Evolutionary conservation across 2,797 vertebrate species (phyloP), one percentile per base, ranked within the genome.

Genomic region (Pangasius sanitwongsei): DNA sequence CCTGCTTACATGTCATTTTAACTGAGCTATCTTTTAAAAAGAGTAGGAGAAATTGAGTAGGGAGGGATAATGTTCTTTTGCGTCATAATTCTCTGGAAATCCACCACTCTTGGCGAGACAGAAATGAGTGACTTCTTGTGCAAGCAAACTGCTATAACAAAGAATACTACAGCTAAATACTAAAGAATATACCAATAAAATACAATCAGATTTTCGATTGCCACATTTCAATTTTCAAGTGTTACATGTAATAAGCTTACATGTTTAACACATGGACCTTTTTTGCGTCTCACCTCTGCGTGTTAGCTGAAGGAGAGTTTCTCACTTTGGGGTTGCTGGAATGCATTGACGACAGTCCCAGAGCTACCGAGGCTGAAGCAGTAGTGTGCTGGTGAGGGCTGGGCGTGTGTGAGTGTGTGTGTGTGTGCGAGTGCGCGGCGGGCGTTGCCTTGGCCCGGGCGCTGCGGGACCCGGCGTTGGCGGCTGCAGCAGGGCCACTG

Each of bases 271-370:
- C 0, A 8, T n/a, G 74, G n/a, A 50, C 87, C 96, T 97, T 83
- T 63, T 83, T 63, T 63, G 37, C 5, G 15, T 48, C 86, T 87
- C 96, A 99, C 98, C 98, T 99, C 96, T 99, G 98, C 93, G 98
- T 97, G 97, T 98, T 99, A 97, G 98, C 97, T 97, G 98, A 98
- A 28, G 98, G 97, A 96, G 98, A 99, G 97, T 97, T 99, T 96
- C 98, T 99, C 96, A 99, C 96, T 97, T 99, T 97, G 96, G 92
- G 90, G 86, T 92, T 92, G 92, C 97, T 99, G 98, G 98, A 97
- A 99, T 99, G 98, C 98, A 99, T 99, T 98, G 98, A 99, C 97
- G 97, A 98, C 95, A 97, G 96, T 97, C 98, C 98, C 96, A 98
- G 97, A 96, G 96, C 97, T 89, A 96, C 97, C 94, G 97, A 97